These are phyloP conservation scores for Zenarchopterus dispar DNA, from an alignment of 2,797 vertebrate species.

Conservation along the genomic window DNA sequence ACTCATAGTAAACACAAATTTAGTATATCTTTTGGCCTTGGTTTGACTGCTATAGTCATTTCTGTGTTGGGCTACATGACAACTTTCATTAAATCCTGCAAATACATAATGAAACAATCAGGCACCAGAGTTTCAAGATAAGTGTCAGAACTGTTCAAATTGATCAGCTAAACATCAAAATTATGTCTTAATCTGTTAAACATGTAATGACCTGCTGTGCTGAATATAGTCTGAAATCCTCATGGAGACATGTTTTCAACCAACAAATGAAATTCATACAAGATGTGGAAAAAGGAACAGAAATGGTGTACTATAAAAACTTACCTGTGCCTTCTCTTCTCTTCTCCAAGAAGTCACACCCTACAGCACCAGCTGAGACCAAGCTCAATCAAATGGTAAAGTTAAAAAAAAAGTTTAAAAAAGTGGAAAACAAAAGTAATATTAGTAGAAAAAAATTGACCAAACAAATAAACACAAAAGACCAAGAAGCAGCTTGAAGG, in stretches of 20 bases:
- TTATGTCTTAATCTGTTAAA: constrained; percentile 57
- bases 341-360: constrained; percentile 96
- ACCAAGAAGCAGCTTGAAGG: constrained; percentile 47
- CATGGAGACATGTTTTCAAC: constrained; percentile 44
- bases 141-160: constrained; percentile 34
- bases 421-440: constrained; percentile 21
- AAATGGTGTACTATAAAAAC: constrained; percentile 80
- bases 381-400: constrained; percentile 82
- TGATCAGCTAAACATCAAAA: constrained; percentile 55
- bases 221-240: constrained; percentile 32
- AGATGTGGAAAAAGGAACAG: constrained; percentile 31
- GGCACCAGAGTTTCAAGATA: constrained; percentile 33
- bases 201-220: constrained; percentile 48
- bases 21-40: constrained; percentile 31
- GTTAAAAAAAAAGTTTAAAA: constrained; percentile 25
- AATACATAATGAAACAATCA: constrained; percentile 53
- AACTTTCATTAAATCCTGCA: constrained; percentile 46
- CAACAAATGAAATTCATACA: constrained; percentile 39
- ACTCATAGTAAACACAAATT: constrained; percentile 40
- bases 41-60: constrained; percentile 18
- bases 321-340: constrained; percentile 90
- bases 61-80: constrained; percentile 31
- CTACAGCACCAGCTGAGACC: constrained; percentile 95
- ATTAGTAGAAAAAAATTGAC: constrained; percentile 9
- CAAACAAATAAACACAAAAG: constrained; percentile 25